Evolutionary conservation across 2,797 vertebrate genomes (phyloP).

Genomic region (Scleropages formosus): DNA sequence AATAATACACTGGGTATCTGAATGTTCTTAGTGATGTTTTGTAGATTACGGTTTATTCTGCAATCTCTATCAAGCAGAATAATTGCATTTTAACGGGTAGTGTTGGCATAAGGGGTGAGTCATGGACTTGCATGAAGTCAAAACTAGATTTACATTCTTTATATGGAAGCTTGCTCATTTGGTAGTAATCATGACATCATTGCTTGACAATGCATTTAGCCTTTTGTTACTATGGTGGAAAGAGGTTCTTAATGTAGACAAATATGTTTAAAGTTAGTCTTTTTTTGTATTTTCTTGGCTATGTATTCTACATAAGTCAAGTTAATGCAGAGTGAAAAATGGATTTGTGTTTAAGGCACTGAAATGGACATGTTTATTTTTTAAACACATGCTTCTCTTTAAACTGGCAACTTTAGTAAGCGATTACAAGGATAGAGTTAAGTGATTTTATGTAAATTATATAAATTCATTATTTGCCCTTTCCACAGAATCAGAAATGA

Average conservation of each 20-base stretch:
- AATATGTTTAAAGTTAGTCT: conserved; percentile 13
- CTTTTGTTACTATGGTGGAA: conserved; percentile 35
- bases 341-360: background rate
- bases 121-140: conserved; percentile 31
- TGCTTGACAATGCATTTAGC: conserved; percentile 51
- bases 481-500: too few relatives aligned
- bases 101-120: conserved; percentile 37
- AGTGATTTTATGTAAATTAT: too few relatives aligned
- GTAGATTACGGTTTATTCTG: conserved; percentile 5
- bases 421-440: too few relatives aligned
- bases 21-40: background rate
- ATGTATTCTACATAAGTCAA: background rate
- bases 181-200: conserved; percentile 67
- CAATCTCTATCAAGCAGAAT: conserved; percentile 26
- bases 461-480: too few relatives aligned
- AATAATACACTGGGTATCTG: background rate
- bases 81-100: conserved; percentile 18
- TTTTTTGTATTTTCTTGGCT: background rate
- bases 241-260: conserved; percentile 15
- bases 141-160: conserved; percentile 44
- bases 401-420: too few relatives aligned
- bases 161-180: conserved; percentile 58
- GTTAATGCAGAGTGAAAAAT: conserved; percentile 25
- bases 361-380: too few relatives aligned
- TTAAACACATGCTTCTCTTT: too few relatives aligned